These are phyloP conservation scores for Mycteria americana DNA, from an alignment of 2,797 vertebrate species.

Conservation along the genomic window DNA sequence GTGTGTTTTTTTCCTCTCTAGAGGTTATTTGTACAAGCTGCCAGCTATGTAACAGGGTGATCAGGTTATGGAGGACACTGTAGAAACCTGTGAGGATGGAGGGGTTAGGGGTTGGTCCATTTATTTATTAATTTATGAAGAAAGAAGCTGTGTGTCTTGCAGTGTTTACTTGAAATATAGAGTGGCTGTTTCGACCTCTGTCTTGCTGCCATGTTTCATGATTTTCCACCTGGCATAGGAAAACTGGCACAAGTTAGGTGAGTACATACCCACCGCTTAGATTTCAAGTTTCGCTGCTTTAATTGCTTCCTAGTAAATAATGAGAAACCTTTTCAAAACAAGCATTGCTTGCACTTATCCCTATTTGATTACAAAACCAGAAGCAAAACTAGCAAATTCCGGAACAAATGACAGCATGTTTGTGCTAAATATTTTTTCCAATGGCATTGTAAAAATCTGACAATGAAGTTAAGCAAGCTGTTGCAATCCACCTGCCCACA, in stretches of 20 bases:
- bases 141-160: constrained; percentile 8
- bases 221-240: constrained; percentile 43
- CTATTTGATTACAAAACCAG: constrained; percentile 17
- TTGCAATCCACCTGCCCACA: neutral
- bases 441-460: neutral
- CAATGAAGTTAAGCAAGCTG: neutral
- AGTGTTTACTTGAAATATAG: constrained; percentile 23
- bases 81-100: neutral
- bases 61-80: neutral
- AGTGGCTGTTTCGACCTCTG: neutral
- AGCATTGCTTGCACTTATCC: neutral
- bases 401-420: neutral
- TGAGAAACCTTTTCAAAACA: constrained; percentile 9
- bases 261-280: neutral
- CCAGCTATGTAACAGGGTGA: neutral
- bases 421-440: neutral
- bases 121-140: constrained; percentile 34
- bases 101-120: neutral
- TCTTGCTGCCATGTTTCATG: constrained; percentile 17
- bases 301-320: constrained; percentile 44
- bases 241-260: constrained; percentile 34
- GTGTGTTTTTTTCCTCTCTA: neutral
- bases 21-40: neutral
- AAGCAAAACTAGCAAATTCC: neutral
- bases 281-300: constrained; percentile 6